Evolutionary conservation across 2,888 invertebrate species (phyloP).

Genomic region (Sisyra nigra): DNA sequence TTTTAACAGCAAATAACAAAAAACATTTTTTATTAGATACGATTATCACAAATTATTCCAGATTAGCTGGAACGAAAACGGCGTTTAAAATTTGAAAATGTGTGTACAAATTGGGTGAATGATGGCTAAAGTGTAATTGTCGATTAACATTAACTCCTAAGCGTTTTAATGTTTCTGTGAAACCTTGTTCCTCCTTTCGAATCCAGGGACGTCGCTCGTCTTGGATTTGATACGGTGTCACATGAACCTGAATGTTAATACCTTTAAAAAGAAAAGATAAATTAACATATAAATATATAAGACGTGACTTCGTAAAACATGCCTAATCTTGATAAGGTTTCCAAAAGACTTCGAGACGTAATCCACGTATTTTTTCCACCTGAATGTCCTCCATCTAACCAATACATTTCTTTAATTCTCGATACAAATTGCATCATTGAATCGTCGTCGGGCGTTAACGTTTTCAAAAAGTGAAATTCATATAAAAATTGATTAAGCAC

Average conservation of each 20-base stretch:
- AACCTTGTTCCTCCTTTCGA: slow-evolving; percentile 62
- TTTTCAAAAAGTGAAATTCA: slow-evolving; percentile 64
- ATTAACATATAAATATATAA: slow-evolving; percentile 6
- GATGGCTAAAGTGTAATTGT: slow-evolving; percentile 37
- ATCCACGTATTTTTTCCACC: slow-evolving; percentile 82
- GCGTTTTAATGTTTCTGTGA: slow-evolving; percentile 47
- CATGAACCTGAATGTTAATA: slow-evolving; percentile 59
- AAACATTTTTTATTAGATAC: no score
- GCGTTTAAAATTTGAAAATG: no score
- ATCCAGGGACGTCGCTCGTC: slow-evolving; percentile 74
- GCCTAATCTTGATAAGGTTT: slow-evolving; percentile 53
- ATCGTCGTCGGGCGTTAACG: slow-evolving; percentile 43
- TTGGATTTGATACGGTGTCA: slow-evolving; percentile 79
- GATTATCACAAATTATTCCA: no score
- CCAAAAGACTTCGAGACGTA: slow-evolving; percentile 54
- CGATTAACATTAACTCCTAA: slow-evolving; percentile 49
- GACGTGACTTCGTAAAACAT: neutral
- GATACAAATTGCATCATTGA: slow-evolving; percentile 45
- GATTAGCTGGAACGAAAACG: no score
- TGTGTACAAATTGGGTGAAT: no score
- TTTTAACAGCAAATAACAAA: no score
- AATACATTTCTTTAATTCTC: slow-evolving; percentile 61
- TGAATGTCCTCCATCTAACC: slow-evolving; percentile 86
- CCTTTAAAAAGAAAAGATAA: slow-evolving; percentile 26
- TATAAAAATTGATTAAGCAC: slow-evolving; percentile 82